phyloP scores from a whole-genome alignment of 2,888 invertebrate genomes.

The Colostygia pectinataria region DNA sequence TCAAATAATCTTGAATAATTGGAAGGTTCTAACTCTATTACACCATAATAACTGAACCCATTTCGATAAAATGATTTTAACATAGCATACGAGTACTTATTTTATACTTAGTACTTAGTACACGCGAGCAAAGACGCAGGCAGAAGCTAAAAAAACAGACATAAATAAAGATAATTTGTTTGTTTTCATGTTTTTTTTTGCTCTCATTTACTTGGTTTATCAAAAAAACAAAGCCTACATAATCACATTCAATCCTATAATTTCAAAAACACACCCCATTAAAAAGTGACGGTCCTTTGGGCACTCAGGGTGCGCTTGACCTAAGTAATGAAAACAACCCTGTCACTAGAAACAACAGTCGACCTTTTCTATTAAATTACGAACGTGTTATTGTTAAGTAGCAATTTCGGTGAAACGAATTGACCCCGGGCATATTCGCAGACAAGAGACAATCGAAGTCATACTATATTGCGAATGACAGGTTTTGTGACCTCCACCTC shows the following conservation, averaged over 20 bases:
- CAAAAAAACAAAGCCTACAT: slow-evolving; percentile 1
- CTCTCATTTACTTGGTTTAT: not conserved
- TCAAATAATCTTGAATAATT: too few species aligned
- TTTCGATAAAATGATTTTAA: too few species aligned
- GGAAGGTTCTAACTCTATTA: too few species aligned
- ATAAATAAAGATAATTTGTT: too few species aligned
- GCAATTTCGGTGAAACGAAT: slow-evolving; percentile 45
- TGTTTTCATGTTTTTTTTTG: too few species aligned
- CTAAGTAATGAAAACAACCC: slow-evolving; percentile 44
- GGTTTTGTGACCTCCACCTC: too few species aligned
- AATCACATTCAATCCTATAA: slow-evolving; percentile 27
- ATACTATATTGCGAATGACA: too few species aligned
- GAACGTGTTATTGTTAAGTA: slow-evolving; percentile 43
- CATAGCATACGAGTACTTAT: too few species aligned
- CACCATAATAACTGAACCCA: too few species aligned
- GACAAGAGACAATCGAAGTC: slow-evolving; percentile 3
- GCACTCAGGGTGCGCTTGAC: slow-evolving; percentile 34
- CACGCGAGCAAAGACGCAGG: too few species aligned
- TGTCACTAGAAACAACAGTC: slow-evolving; percentile 46
- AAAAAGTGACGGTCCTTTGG: slow-evolving; percentile 10
- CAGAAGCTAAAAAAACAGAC: too few species aligned
- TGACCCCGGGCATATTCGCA: slow-evolving; percentile 29
- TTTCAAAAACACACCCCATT: slow-evolving; percentile 16
- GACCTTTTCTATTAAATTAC: slow-evolving; percentile 51
- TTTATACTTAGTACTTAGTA: too few species aligned